Percentiles rank a stretch among this genome's conserved stretches.
These are phyloP conservation scores for Drosophila leontia DNA, from an alignment of 1,140 invertebrate species.

Conservation along the genomic window DNA sequence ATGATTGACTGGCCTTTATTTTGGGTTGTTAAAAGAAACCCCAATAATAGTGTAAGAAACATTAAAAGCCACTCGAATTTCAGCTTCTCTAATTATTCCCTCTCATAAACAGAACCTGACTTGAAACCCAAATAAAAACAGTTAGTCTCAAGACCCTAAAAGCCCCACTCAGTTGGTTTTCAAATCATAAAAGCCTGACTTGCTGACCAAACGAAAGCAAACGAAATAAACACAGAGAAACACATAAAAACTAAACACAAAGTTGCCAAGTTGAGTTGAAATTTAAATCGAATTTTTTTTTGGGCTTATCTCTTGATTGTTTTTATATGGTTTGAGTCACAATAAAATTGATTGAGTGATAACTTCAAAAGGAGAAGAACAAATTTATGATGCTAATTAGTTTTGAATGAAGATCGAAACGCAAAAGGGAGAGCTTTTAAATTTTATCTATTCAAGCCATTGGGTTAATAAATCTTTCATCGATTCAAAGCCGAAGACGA, in stretches of 20 bases:
- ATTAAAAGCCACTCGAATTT: neutral
- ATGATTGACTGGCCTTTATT: slow-evolving; percentile 6
- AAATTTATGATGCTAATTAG: slow-evolving; percentile 66
- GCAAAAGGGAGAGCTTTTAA: slow-evolving; percentile 7
- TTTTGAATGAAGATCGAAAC: slow-evolving; percentile 32
- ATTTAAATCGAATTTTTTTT: slow-evolving; percentile 11
- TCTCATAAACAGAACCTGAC: slow-evolving; percentile 25
- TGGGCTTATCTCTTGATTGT: slow-evolving; percentile 22
- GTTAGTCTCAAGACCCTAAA: neutral
- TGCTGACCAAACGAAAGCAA: slow-evolving; percentile 16
- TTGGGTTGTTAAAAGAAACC: neutral
- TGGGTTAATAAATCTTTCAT: slow-evolving; percentile 64
- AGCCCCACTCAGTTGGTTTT: neutral
- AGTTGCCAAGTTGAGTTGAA: slow-evolving; percentile 21
- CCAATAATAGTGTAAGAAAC: neutral
- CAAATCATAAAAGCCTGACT: slow-evolving; percentile 16
- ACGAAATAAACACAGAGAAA: slow-evolving; percentile 10
- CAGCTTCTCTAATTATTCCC: slow-evolving; percentile 10
- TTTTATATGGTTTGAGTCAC: slow-evolving; percentile 31
- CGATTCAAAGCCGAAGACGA: slow-evolving; percentile 32
- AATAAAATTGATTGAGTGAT: slow-evolving; percentile 72
- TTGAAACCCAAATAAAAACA: slow-evolving; percentile 15
- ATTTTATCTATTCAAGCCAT: slow-evolving; percentile 29
- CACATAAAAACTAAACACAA: slow-evolving; percentile 25
- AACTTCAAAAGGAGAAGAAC: slow-evolving; percentile 36